These are phyloP conservation scores for Dusona sp. DNA, from an alignment of 2,888 invertebrate species.

Conservation along the genomic window DNA sequence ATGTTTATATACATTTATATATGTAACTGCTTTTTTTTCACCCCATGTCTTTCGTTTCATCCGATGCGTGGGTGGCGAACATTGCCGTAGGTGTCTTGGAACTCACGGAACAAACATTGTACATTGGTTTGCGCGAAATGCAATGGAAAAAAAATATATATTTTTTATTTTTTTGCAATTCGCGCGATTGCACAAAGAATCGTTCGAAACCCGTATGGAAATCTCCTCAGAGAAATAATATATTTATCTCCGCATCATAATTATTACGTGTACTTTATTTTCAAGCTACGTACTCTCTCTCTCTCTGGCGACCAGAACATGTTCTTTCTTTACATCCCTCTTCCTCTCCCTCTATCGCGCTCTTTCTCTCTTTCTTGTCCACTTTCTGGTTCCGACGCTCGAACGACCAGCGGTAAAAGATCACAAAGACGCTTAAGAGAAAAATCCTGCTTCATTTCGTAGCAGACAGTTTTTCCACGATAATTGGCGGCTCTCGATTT, in stretches of 20 bases:
- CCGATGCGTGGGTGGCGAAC: conserved; percentile 66
- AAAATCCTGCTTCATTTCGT: conserved; percentile 50
- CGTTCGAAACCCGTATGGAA: conserved; percentile 40
- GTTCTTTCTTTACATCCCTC: conserved; percentile 2
- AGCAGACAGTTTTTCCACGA: conserved; percentile 66
- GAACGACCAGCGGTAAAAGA: conserved; percentile 60
- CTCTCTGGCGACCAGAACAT: conserved; percentile 16
- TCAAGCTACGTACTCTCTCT: conserved; percentile 35
- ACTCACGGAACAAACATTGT: conserved; percentile 52
- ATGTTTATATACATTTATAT: conserved; percentile 11
- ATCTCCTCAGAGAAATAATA: conserved; percentile 44
- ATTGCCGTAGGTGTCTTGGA: conserved; percentile 66
- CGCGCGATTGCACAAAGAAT: conserved; percentile 48
- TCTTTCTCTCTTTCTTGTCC: conserved; percentile 24
- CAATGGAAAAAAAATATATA: conserved; percentile 26
- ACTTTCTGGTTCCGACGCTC: neutral
- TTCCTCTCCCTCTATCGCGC: neutral
- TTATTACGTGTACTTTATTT: conserved; percentile 43
- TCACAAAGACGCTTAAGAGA: conserved; percentile 60
- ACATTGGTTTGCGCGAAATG: conserved; percentile 60
- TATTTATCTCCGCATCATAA: conserved; percentile 44
- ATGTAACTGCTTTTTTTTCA: conserved; percentile 29
- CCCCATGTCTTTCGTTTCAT: conserved; percentile 60
- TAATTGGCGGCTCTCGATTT: conserved; percentile 65
- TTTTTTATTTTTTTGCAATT: conserved; percentile 32